phyloP scores from a whole-genome alignment of 2,888 invertebrate species.

The Cacoxenus indagator region DNA sequence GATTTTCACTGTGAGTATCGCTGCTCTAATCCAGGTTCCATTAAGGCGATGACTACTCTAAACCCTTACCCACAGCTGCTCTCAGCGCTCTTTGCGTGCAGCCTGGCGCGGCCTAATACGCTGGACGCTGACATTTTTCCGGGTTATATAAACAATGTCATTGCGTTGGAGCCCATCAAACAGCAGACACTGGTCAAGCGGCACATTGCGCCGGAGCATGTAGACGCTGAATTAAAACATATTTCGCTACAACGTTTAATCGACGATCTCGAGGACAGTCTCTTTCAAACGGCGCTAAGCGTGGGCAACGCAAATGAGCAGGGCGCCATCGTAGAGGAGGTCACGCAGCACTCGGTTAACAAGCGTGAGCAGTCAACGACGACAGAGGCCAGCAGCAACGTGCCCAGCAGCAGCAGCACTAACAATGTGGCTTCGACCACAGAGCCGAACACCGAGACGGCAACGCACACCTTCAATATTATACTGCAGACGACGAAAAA shows the following conservation, averaged over 20 bases:
- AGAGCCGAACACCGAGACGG: background rate
- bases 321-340: constrained; percentile 41
- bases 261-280: constrained; percentile 60
- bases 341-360: constrained; percentile 31
- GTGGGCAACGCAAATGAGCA: constrained; percentile 49
- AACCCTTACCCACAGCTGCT: constrained; percentile 42
- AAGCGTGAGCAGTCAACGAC: constrained; percentile 18
- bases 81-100: constrained; percentile 30
- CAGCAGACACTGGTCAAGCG: constrained; percentile 54
- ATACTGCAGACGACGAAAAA: constrained; percentile 59
- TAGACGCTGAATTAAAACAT: constrained; percentile 52
- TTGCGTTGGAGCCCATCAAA: constrained; percentile 28
- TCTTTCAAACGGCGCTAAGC: constrained; percentile 62
- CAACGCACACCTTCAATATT: constrained; percentile 33
- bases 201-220: constrained; percentile 44
- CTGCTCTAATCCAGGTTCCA: background rate
- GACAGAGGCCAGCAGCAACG: background rate
- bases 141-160: constrained; percentile 37
- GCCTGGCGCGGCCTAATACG: constrained; percentile 27
- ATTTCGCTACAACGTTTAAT: constrained; percentile 63
- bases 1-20: constrained; percentile 51
- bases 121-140: constrained; percentile 39
- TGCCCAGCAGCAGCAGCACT: too few relatives aligned
- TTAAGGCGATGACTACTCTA: background rate
- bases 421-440: background rate